Evolutionary conservation across 2,888 invertebrate species (phyloP), one percentile per base, ranked within the genome.

Genomic region (Sepiola atlantica): DNA sequence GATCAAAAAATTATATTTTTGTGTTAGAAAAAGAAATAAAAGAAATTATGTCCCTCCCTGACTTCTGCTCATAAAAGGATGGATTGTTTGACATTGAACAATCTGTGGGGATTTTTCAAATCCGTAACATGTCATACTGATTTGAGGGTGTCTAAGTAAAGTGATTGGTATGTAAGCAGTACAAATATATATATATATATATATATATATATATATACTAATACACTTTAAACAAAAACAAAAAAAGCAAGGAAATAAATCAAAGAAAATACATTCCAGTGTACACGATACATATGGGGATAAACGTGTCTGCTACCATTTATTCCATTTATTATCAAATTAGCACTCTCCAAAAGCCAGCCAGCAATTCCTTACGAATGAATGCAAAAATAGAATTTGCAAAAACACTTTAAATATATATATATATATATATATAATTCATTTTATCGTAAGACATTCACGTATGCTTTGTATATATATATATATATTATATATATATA

Each of bases 21-120:
- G 45, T 4, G 16, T 77, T 77, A 77, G 16, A 77, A 18, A 77
- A n/a, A 45, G 16, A 61, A n/a, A 32, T 32, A 77, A 77, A 32
- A 18, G 3, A 77, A 77, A 12, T 14, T 77, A n/a, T n/a, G 32
- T 77, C 77, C 77, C 77, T 77, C n/a, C 77, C 77, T 32, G 16
- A 77, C 77, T 77, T 77, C n/a, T 77, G 77, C 77, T 77, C n/a
- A 77, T 45, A 45, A 77, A 77, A 92, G 92, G 92, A 92, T 92
- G 92, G 92, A 92, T 77, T 77, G 77, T 77, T 77, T 32, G 92
- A 54, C 35, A 92, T 92, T 92, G 92, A 35, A 92, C 92, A 92
- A 92, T 54, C 35, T 92, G 92, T 14, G 28, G 28, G 54, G 92
- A 92, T 55, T 77, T n/a, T 77, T 77, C n/a, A n/a, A 12, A 77